Evolutionary conservation across 1,140 invertebrate genomes (phyloP), one percentile per base, ranked within the genome.

Genomic region (Brachionus sp.): DNA sequence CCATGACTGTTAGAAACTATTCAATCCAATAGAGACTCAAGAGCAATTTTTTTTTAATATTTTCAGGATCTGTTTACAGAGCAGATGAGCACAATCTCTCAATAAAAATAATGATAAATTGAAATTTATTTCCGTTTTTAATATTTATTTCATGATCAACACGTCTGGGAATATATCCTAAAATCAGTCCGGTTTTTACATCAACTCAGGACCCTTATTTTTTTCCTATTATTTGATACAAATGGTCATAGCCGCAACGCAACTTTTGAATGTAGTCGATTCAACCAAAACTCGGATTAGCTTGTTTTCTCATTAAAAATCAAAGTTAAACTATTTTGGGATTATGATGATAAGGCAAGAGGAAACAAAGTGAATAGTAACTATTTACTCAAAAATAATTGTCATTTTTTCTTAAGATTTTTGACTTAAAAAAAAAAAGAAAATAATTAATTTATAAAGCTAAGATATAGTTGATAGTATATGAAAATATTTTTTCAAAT

Each of bases 311-410:
- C 64, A 66, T 66, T 66, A 33, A 66, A 66, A 66, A 70, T 39
- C 33, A 39, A 70, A 70, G 37, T 39, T 39, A 35, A 70, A 70
- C 33, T 70, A 70, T 70, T 29, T 70, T 33, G 33, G 64, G 64
- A 66, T 66, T 66, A 66, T 66, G 64, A 35, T 66, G 64, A 66
- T 33, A 37, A 66, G 23, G n/a, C 25, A 66, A 70, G 37, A 70
- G 66, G 66, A 70, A 70, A 70, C 9, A 70, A 42, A 70, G 66
- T 70, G 66, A 70, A 70, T 70, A 39, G 16, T 39, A n/a, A 37
- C 64, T 70, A 70, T 70, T 70, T 70, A 70, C 66, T 70, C 66
- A 39, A 37, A 70, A 37, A 70, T 70, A 70, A 70, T 70, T 70
- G 66, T 70, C 66, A 70, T 70, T 70, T 57, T 57, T 57, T 57